Conservation (phyloP, 92 coral and sea anemone species). For the Phymanthus crucifer region DNA sequence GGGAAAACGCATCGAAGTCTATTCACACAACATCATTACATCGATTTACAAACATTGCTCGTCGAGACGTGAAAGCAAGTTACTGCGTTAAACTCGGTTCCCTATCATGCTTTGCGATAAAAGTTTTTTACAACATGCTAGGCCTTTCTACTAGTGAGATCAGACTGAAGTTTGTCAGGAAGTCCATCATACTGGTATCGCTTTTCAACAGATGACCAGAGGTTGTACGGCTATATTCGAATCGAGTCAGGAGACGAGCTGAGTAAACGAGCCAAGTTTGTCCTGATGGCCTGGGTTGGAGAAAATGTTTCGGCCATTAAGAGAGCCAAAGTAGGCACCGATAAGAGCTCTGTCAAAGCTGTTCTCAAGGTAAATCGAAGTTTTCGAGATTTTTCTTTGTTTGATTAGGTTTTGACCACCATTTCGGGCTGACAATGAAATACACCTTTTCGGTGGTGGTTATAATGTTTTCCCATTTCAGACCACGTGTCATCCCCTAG, state of each 20-base stretch:
- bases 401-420: background rate
- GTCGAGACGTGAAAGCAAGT: no score
- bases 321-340: slow-evolving; percentile 97
- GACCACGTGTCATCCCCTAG: no score
- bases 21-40: no score
- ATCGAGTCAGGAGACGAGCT: slow-evolving; percentile 95
- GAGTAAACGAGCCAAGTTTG: slow-evolving; percentile 94
- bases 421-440: background rate
- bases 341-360: slow-evolving; percentile 72
- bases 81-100: no score
- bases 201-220: slow-evolving; percentile 57
- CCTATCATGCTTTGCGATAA: no score
- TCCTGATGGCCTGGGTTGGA: slow-evolving; percentile 91
- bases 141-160: background rate
- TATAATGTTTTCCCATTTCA: no score
- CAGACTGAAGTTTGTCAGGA: background rate
- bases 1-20: no score
- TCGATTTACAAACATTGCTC: no score
- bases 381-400: background rate
- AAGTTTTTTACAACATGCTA: no score
- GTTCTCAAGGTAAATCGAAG: slow-evolving; percentile 63
- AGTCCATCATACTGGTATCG: no score
- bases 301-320: slow-evolving; percentile 62
- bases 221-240: slow-evolving; percentile 77
- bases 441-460: background rate